Evolutionary conservation across 1,140 invertebrate genomes (phyloP).

Genomic region (Tetranychus cinnabarinus): DNA sequence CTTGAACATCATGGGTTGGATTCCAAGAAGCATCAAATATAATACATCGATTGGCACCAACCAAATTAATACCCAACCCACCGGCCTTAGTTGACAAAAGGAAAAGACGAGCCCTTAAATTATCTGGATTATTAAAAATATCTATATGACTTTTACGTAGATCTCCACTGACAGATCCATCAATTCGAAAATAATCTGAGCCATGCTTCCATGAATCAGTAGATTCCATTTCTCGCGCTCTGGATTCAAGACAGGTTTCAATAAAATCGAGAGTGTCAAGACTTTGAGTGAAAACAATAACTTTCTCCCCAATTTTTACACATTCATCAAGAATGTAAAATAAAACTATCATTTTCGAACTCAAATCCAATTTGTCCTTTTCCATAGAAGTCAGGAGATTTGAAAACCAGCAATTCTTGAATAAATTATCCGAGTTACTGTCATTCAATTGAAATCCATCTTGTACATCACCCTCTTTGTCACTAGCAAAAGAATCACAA

Average conservation of each 20-base stretch:
- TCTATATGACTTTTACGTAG: conserved; percentile 91
- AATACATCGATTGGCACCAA: too few species aligned
- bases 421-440: neutral
- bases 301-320: conserved; percentile 57
- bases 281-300: conserved; percentile 90
- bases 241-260: neutral
- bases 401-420: neutral
- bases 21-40: too few species aligned
- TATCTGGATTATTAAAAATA: conserved; percentile 75
- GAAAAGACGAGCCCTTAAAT: too few species aligned
- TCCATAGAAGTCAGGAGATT: neutral
- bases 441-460: neutral
- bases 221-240: conserved; percentile 28
- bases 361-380: conserved; percentile 42
- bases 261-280: conserved; percentile 74
- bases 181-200: conserved; percentile 68
- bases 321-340: conserved; percentile 79
- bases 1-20: too few species aligned
- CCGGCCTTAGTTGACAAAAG: too few species aligned
- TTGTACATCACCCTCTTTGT: neutral
- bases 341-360: conserved; percentile 81
- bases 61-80: too few species aligned
- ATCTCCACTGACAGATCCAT: conserved; percentile 75
- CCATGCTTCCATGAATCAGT: conserved; percentile 35
- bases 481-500: neutral